Base-by-base conservation (phyloP, 37 sponge, comb jelly and placozoan genomes). In the Crambe crambe region DNA sequence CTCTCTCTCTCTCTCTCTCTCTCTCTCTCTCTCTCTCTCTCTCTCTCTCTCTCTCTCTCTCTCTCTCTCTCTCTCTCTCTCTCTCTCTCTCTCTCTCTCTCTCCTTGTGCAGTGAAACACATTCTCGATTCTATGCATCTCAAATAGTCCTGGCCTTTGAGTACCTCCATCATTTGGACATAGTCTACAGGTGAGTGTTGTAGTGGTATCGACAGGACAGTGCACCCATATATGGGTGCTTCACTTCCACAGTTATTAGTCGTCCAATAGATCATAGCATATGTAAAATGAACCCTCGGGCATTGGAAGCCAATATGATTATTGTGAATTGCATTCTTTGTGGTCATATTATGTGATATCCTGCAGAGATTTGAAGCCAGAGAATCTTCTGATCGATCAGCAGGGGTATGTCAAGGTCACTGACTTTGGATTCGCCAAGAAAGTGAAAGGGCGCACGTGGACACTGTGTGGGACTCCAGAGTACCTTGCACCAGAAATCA, bases 401-500 rank as follows among this genome's bases (percentile, higher is more conserved):
- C 83, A 98, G 36, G 99, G 99, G 23, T 98, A 90, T 41, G 83
- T 98, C 54, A 98, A 98, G 87, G 98, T 97, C 31, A 98, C 99
- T 42, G 99, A 98, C 75, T 98, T 98, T 75, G 99, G 99, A 1
- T 98, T 98, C 84, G 99, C 99, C 25, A 98, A 98, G 87, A 80
- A 88, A 26, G 90, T 98, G 27, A 94, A 89, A 58, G 97, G 99
- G 0, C 83, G 99, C 2, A 98, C 99, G 1, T 98, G 99, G 99
- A 98, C 99, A 0, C 62, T 98, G 59, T 98, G 99, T 87, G 99
- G 99, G 1, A 98, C 99, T 1, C 99, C 99, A 18, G 99, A 98
- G 85, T 98, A 98, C 80, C 85, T 98, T 25, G 96, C 99, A 30
- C 99, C 99, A 17, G 99, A 98, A 65, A 98, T 84, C 40, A 90